phyloP scores from a whole-genome alignment of 2,888 invertebrate genomes.

The Augiades crinisus region DNA sequence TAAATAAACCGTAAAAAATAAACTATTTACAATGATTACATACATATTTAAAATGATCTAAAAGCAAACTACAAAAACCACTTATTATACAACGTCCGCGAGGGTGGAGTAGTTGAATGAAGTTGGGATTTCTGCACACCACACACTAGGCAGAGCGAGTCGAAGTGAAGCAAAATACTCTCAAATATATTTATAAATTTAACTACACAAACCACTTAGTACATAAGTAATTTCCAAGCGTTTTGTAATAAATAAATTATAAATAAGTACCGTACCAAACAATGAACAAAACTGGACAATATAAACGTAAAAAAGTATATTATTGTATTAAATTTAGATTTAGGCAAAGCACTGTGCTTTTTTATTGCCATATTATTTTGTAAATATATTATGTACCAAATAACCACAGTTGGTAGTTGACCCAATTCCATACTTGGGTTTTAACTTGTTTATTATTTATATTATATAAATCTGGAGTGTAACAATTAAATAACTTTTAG shows the following conservation, averaged over 20 bases:
- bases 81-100: neutral
- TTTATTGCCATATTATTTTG: neutral
- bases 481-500: constrained; percentile 11
- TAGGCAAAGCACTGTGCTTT: neutral
- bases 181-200: neutral
- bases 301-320: neutral
- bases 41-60: constrained; percentile 22
- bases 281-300: constrained; percentile 1
- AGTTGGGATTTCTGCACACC: constrained; percentile 4
- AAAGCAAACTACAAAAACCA: constrained; percentile 21
- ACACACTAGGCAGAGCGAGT: constrained; percentile 4
- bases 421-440: neutral
- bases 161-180: neutral
- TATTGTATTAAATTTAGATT: neutral
- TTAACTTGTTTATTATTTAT: neutral
- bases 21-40: constrained; percentile 65
- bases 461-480: constrained; percentile 7
- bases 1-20: constrained; percentile 68
- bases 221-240: constrained; percentile 2
- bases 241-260: constrained; percentile 1
- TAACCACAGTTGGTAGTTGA: too few species aligned
- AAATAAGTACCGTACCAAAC: constrained; percentile 13
- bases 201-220: constrained; percentile 1
- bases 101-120: neutral
- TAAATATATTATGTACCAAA: neutral